Conservation (phyloP, 2,797 vertebrate species). For the Distichodus sexfasciatus region DNA sequence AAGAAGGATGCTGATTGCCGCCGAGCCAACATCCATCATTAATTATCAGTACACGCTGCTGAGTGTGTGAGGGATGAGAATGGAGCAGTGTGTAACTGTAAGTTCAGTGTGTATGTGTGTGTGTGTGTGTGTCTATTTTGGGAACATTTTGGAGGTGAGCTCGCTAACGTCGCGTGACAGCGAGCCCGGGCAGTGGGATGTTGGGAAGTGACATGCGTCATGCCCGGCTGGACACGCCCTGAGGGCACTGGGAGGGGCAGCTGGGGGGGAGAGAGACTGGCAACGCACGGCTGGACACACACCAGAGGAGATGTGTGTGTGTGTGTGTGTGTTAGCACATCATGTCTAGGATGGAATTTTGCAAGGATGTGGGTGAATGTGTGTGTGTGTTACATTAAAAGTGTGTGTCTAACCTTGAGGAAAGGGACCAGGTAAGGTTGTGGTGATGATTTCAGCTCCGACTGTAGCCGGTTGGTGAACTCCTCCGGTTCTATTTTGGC, state of each 20-base stretch:
- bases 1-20: too few species aligned
- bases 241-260: slow-evolving; percentile 53
- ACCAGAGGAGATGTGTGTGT: slow-evolving; percentile 50
- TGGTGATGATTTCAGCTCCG: slow-evolving; percentile 87
- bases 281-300: slow-evolving; percentile 61
- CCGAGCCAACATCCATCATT: too few species aligned
- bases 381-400: slow-evolving; percentile 7
- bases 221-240: slow-evolving; percentile 62
- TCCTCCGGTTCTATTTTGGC: slow-evolving; percentile 88
- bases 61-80: too few species aligned
- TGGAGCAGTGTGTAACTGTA: neutral
- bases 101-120: neutral
- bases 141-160: slow-evolving; percentile 54
- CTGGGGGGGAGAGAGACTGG: slow-evolving; percentile 53
- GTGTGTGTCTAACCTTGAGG: slow-evolving; percentile 77
- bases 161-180: slow-evolving; percentile 67
- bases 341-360: neutral
- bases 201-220: slow-evolving; percentile 68
- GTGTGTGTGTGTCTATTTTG: slow-evolving; percentile 50
- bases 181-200: slow-evolving; percentile 53
- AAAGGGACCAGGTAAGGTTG: slow-evolving; percentile 89
- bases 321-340: slow-evolving; percentile 15
- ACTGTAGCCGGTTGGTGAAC: slow-evolving; percentile 85
- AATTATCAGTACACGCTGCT: too few species aligned
- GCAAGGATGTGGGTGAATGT: neutral